phyloP scores from a whole-genome alignment of 2,888 invertebrate genomes.

The Calliopum simillimum region DNA sequence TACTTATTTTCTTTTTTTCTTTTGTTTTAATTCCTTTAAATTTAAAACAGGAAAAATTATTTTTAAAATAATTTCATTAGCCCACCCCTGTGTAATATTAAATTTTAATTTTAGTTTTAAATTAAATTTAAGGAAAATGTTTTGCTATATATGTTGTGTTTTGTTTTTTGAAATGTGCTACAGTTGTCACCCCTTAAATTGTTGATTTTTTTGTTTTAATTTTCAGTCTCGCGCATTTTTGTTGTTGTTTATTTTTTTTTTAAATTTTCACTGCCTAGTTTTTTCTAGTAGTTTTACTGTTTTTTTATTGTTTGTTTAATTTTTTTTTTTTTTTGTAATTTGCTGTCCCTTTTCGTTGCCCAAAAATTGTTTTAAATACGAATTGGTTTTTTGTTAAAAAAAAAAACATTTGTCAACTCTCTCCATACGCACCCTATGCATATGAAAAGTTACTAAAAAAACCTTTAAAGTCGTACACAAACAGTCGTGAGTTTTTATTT shows the following conservation, averaged over 20 bases:
- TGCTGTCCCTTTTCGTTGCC: no score
- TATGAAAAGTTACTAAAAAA: no score
- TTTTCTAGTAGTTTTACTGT: background rate
- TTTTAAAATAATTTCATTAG: constrained; percentile 34
- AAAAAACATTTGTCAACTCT: no score
- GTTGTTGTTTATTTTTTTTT: constrained; percentile 37
- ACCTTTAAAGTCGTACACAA: no score
- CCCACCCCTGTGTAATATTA: constrained; percentile 42
- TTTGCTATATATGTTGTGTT: constrained; percentile 26
- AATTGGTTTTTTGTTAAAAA: no score
- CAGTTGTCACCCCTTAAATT: constrained; percentile 16
- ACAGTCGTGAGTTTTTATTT: no score
- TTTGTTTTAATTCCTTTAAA: constrained; percentile 25
- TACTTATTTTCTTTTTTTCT: constrained; percentile 31
- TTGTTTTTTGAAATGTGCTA: constrained; percentile 34
- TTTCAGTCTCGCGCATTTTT: constrained; percentile 37
- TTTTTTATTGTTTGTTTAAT: background rate
- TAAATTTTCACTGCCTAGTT: background rate
- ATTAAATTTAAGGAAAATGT: constrained; percentile 44
- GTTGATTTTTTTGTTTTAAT: constrained; percentile 24
- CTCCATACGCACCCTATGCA: no score
- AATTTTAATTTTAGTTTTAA: constrained; percentile 10
- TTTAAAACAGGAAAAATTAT: constrained; percentile 26
- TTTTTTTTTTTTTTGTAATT: background rate
- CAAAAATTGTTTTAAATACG: no score